Evolutionary conservation across 2,888 invertebrate genomes (phyloP).

Genomic region (Eristalis tenax): DNA sequence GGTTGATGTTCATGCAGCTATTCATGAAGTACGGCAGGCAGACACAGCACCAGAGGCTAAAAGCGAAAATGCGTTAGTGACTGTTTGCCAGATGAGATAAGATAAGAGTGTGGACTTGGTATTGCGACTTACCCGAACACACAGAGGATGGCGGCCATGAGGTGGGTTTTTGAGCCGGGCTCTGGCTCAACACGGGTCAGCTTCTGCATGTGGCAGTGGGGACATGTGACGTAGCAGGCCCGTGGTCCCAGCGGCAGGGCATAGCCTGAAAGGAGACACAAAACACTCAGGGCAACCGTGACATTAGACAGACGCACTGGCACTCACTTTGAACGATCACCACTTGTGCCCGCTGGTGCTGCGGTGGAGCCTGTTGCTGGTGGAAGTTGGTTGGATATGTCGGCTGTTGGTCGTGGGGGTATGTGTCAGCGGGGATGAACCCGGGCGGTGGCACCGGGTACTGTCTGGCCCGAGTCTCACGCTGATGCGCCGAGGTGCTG

Average conservation of each 20-base stretch:
- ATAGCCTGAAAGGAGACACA: slow-evolving; percentile 72
- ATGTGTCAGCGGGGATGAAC: slow-evolving; percentile 54
- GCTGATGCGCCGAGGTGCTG: background rate
- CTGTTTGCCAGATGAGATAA: background rate
- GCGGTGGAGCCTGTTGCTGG: slow-evolving; percentile 29
- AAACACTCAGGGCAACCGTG: background rate
- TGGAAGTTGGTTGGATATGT: slow-evolving; percentile 26
- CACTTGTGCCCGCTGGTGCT: slow-evolving; percentile 72
- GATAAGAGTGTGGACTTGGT: slow-evolving; percentile 49
- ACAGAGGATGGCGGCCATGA: slow-evolving; percentile 78
- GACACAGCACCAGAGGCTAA: slow-evolving; percentile 82
- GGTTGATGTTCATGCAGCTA: slow-evolving; percentile 83
- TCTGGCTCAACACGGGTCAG: slow-evolving; percentile 78
- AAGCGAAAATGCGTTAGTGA: slow-evolving; percentile 32
- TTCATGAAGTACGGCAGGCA: slow-evolving; percentile 84
- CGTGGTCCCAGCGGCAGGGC: slow-evolving; percentile 77
- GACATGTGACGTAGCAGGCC: slow-evolving; percentile 76
- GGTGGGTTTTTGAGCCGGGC: slow-evolving; percentile 78
- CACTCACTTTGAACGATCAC: slow-evolving; percentile 79
- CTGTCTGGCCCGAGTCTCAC: slow-evolving; percentile 17
- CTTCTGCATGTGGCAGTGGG: slow-evolving; percentile 77
- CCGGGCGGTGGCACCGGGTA: slow-evolving; percentile 63
- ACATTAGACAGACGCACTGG: background rate
- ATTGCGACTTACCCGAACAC: slow-evolving; percentile 77
- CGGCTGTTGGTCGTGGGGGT: slow-evolving; percentile 25